These are phyloP conservation scores for Sphaerophoria taeniata DNA, from an alignment of 2,888 invertebrate genomes.

Conservation along the genomic window DNA sequence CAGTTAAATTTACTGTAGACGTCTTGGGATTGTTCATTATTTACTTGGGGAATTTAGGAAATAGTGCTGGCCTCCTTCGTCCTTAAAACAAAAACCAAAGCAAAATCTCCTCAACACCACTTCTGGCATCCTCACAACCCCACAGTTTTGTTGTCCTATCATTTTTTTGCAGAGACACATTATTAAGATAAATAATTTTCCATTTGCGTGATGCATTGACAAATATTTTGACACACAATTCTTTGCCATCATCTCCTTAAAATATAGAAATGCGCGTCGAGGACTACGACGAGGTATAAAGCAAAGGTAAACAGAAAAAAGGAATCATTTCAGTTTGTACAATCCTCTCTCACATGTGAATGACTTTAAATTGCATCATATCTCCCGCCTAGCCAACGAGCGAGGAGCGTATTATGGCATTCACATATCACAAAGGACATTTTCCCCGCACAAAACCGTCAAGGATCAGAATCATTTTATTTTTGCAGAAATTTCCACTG, in stretches of 20 bases:
- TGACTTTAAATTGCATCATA: slow-evolving; percentile 64
- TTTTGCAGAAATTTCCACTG: background rate
- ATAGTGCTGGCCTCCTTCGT: no score
- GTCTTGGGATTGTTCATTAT: no score
- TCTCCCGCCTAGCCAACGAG: slow-evolving; percentile 15
- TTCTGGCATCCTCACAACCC: no score
- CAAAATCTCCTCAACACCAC: no score
- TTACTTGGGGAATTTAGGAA: no score
- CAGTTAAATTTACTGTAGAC: no score
- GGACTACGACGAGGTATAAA: background rate
- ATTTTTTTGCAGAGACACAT: slow-evolving; percentile 15
- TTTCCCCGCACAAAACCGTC: slow-evolving; percentile 18
- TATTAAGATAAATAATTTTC: slow-evolving; percentile 68
- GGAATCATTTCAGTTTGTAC: slow-evolving; percentile 40
- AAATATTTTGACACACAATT: slow-evolving; percentile 60
- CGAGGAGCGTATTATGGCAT: no score
- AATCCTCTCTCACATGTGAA: slow-evolving; percentile 62
- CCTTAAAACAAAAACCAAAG: no score
- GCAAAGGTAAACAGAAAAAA: no score
- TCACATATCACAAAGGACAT: slow-evolving; percentile 54
- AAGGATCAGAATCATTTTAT: slow-evolving; percentile 25
- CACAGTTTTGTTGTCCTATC: slow-evolving; percentile 7
- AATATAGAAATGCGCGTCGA: background rate
- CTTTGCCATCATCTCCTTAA: slow-evolving; percentile 16
- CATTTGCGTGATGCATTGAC: slow-evolving; percentile 70